phyloP scores from a whole-genome alignment of 2,797 vertebrate genomes.

The Parambassis ranga region DNA sequence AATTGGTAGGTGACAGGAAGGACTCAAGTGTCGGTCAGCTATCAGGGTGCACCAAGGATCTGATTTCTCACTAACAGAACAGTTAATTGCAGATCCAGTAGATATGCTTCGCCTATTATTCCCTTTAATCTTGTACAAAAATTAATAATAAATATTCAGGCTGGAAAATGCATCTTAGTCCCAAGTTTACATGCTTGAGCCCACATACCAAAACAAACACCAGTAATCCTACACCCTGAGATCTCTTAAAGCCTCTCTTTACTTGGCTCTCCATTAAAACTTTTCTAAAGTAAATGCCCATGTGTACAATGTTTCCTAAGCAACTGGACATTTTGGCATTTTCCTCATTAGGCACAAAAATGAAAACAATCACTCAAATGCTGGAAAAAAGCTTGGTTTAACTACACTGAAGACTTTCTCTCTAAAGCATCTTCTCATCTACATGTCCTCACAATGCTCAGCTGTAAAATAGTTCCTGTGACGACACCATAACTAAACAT shows the following conservation, averaged over 20 bases:
- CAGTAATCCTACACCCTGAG: background rate
- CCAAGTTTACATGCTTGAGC: constrained; percentile 7
- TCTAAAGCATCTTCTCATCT: background rate
- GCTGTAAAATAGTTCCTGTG: too few relatives aligned
- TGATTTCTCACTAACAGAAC: too few relatives aligned
- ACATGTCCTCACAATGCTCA: too few relatives aligned
- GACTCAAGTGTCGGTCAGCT: too few relatives aligned
- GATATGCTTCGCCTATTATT: too few relatives aligned
- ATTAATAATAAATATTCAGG: too few relatives aligned
- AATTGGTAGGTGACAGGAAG: too few relatives aligned
- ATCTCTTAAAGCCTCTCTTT: background rate
- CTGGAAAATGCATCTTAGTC: background rate
- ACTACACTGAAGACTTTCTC: background rate
- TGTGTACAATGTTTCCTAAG: background rate
- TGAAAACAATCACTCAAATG: background rate
- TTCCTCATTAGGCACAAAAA: constrained; percentile 2
- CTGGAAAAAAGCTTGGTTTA: background rate
- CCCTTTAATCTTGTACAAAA: too few relatives aligned
- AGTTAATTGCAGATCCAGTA: too few relatives aligned
- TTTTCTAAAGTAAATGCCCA: background rate
- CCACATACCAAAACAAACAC: constrained; percentile 6
- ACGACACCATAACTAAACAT: too few relatives aligned
- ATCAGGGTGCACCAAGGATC: too few relatives aligned
- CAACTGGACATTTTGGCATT: background rate
- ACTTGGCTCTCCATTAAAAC: constrained; percentile 1